Evolutionary conservation across 2,888 invertebrate genomes (phyloP), one percentile per base, ranked within the genome.

Genomic region (Cyclophora punctaria): DNA sequence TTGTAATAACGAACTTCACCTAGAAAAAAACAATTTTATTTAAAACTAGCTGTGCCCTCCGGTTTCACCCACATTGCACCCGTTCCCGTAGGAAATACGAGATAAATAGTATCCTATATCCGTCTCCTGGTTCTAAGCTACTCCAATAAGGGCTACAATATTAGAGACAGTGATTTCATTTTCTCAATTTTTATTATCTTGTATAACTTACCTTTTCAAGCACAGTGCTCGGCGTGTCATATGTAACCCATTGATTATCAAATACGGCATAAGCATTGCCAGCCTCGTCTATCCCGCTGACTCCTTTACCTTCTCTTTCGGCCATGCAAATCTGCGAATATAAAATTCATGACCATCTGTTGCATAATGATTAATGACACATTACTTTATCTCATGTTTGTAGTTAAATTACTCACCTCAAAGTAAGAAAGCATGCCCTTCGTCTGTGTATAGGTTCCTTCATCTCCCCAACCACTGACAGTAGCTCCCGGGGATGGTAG

Each of bases 241-340:
- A 96, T 3, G 94, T 93, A 55, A 95, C 89, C 95, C 95, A 96
- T 64, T 95, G 95, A 69, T 94, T 93, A 4, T 92, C 93, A 47
- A 90, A 90, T 5, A 92, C 90, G 2, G 91, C 87, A 64, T 89
- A 94, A 0, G 94, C 92, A 7, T 93, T 91, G 0, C 94, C 94
- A 37, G 89, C 89, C 46, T 88, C 87, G 63, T 94, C 94, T 6
- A 89, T 71, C 7, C 85, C 83, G 47, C 77, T 85, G 2, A 65
- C 59, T 79, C 92, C 92, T 58, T 81, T 83, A n/a, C 87, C 86
- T 56, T 90, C 89, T 42, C 90, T 89, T 60, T 91, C 80, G 47
- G 86, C 84, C 74, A 91, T 90, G 59, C 91, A 91, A 7, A 91
- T 89, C 90, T 90, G 56, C 35, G 67, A 67, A 53, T 35, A 42